Evolutionary conservation across 2,888 invertebrate species (phyloP).

Genomic region (Leptothorax acervorum): DNA sequence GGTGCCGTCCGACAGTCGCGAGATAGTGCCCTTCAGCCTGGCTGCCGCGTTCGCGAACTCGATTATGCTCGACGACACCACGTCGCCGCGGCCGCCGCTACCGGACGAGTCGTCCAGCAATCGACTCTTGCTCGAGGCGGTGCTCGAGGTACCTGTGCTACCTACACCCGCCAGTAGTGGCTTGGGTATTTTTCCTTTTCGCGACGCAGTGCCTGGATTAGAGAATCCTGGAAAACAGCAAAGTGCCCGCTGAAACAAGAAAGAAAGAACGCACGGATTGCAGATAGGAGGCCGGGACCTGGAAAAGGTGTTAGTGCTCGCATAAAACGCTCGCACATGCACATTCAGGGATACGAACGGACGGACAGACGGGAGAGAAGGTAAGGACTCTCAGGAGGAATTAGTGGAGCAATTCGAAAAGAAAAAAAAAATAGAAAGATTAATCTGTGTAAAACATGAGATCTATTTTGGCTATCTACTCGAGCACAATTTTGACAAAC

Average conservation of each 20-base stretch:
- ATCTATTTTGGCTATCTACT: constrained; percentile 43
- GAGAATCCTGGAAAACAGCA: constrained; percentile 95
- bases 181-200: constrained; percentile 92
- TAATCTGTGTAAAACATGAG: constrained; percentile 60
- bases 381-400: constrained; percentile 44
- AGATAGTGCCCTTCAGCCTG: constrained; percentile 79
- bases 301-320: constrained; percentile 86
- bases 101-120: constrained; percentile 81
- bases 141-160: constrained; percentile 83
- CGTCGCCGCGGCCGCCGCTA: constrained; percentile 71
- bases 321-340: constrained; percentile 85
- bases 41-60: constrained; percentile 82
- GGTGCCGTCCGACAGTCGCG: constrained; percentile 84
- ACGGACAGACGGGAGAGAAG: constrained; percentile 60
- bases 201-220: constrained; percentile 91
- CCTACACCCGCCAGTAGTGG: constrained; percentile 90
- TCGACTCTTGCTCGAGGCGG: constrained; percentile 84
- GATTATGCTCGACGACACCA: constrained; percentile 82
- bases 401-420: constrained; percentile 71
- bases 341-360: constrained; percentile 76
- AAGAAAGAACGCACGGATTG: constrained; percentile 86
- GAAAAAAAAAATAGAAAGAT: constrained; percentile 60
- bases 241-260: constrained; percentile 92
- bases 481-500: constrained; percentile 19
- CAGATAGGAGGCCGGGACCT: constrained; percentile 84